Evolutionary conservation across 64 coral and sea anemone genomes (phyloP), one percentile per base, ranked within the genome.

Genomic region (Pocillopora damicornis): DNA sequence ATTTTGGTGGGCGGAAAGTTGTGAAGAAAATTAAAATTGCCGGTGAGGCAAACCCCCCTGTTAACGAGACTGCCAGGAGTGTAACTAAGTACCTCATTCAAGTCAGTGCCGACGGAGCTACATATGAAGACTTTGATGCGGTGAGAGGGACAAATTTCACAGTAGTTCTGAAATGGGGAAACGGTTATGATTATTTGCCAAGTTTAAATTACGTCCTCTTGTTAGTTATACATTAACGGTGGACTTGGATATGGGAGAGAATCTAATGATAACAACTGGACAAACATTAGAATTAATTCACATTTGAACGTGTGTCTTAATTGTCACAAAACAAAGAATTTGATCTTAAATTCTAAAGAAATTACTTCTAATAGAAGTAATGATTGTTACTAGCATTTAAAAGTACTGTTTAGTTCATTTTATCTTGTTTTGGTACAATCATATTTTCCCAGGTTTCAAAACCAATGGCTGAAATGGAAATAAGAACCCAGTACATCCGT

Each of bases 31-130:
- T 95, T 35, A 17, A 37, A 23, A 88, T 86, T 15, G 90, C 64
- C 13, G 90, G 79, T 16, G 90, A 95, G 65, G 90, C 77, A 16
- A 92, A 63, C 34, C 86, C 88, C 0, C 79, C 59, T 20, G 75
- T 75, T 16, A 95, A 95, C 60, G 73, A 89, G 59, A 95, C 90
- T 25, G 94, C 87, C 45, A 68, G 94, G 15, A 8, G 79, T 67
- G 94, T 95, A 11, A 95, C 94, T 22, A 87, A 80, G 90, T 95
- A 92, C 35, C 67, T 79, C 34, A 68, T 95, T 35, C 79, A 89
- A 92, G 82, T 89, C 57, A 92, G 87, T 57, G n/a, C 37, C 0
- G 81, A 95, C 58, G 86, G 90, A 22, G 59, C 37, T 13, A 83
- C 15, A 8, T 95, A 89, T 61, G 9, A 95, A 37, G 59, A 92